Conservation (phyloP, 2,113 vertebrate species). For the Cyprinodon brontotheroides region DNA sequence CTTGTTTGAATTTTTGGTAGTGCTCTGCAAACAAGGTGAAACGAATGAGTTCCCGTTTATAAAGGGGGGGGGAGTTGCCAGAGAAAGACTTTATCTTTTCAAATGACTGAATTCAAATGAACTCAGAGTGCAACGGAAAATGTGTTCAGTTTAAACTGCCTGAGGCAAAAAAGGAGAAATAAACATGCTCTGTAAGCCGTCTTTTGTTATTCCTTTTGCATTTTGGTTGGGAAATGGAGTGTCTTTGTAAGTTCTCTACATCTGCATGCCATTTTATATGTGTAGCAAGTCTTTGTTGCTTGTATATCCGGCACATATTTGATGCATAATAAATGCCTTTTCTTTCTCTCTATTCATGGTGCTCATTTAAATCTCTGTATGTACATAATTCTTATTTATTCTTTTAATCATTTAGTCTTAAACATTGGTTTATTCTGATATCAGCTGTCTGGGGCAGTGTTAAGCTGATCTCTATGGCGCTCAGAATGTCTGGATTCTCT, state of each 20-base stretch:
- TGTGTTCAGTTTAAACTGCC: slow-evolving; percentile 67
- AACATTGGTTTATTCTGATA: neutral
- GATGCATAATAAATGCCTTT: slow-evolving; percentile 2
- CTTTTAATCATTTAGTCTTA: slow-evolving; percentile 11
- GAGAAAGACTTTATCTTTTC: slow-evolving; percentile 68
- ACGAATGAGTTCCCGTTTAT: slow-evolving; percentile 51
- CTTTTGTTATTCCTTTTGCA: slow-evolving; percentile 56
- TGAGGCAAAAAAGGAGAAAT: slow-evolving; percentile 54
- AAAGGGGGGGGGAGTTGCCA: slow-evolving; percentile 29
- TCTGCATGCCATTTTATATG: slow-evolving; percentile 29
- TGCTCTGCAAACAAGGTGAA: slow-evolving; percentile 67
- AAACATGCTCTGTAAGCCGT: slow-evolving; percentile 61
- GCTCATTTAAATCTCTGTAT: slow-evolving; percentile 1
- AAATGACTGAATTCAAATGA: slow-evolving; percentile 77
- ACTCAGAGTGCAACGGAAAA: slow-evolving; percentile 57
- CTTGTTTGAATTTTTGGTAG: slow-evolving; percentile 58
- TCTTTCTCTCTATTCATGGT: neutral
- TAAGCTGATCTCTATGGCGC: slow-evolving; percentile 2
- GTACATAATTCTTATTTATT: slow-evolving; percentile 5
- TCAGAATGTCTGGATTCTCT: neutral
- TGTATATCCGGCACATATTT: slow-evolving; percentile 10
- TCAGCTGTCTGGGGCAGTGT: neutral
- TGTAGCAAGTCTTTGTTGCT: slow-evolving; percentile 8
- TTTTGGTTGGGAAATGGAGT: slow-evolving; percentile 51
- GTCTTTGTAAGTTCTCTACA: slow-evolving; percentile 38